Percentiles rank a stretch among this genome's conserved stretches.
Evolutionary conservation across 64 coral and sea anemone genomes (phyloP).

Genomic region (Montipora foliosa): DNA sequence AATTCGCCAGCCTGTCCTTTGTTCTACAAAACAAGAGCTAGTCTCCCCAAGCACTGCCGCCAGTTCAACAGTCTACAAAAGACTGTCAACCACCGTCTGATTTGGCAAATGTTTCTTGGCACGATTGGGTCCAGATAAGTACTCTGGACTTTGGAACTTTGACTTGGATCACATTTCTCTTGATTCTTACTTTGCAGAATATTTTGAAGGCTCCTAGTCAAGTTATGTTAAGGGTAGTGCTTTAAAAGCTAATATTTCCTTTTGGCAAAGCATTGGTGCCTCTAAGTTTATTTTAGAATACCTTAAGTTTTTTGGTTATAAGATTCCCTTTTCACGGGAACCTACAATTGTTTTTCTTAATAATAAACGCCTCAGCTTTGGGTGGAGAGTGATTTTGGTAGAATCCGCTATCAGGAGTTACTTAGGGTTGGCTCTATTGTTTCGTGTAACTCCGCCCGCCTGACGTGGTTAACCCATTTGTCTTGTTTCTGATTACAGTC

Average conservation of each 20-base stretch:
- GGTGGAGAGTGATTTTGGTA: background rate
- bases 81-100: background rate
- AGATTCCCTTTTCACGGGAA: background rate
- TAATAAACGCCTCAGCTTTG: slow-evolving; percentile 41
- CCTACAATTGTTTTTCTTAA: background rate
- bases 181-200: no score
- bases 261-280: slow-evolving; percentile 39
- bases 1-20: background rate
- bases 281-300: slow-evolving; percentile 3
- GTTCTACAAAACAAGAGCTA: slow-evolving; percentile 4
- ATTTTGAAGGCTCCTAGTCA: background rate
- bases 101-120: no score
- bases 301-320: background rate
- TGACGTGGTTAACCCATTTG: no score
- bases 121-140: no score
- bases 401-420: background rate
- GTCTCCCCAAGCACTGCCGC: background rate
- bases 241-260: background rate
- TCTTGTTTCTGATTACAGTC: no score
- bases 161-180: no score
- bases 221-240: background rate
- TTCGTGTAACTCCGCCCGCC: background rate
- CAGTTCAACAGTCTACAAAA: background rate
- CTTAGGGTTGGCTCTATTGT: background rate
- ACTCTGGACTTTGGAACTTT: no score